Base-by-base conservation (phyloP, 2,888 invertebrate species). In the Yponomeuta plumbellus region DNA sequence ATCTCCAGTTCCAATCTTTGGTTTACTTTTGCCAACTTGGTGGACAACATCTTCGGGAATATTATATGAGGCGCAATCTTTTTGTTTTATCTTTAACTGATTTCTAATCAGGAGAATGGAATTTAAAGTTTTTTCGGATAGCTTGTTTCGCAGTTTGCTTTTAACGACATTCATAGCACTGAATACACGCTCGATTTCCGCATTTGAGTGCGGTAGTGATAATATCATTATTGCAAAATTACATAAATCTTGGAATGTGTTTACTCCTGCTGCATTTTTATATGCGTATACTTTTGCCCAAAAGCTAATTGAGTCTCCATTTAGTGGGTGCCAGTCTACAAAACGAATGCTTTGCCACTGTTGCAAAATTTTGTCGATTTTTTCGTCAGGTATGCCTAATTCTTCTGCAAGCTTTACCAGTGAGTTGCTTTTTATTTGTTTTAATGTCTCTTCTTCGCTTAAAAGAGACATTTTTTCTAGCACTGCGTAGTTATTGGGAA, bases 151-250 rank as follows among this genome's bases (percentile, higher is more conserved):
- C 8, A 58, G 34, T 65, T 65, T 65, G 58, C 26, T 65, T 58
- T 64, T 65, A 1, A 62, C 13, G 3, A 70, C 13, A 61, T 68
- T 70, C 67, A 70, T 69, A 21, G 39, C 21, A 58, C 68, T 68
- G 40, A 68, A 68, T 3, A 68, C 61, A 13, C 68, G 21, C 61
- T 70, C 70, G 13, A 70, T 67, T 52, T 70, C 68, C 0, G 68
- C 70, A 61, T 70, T 69, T 2, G 69, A 70, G 34, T 68, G 67
- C 11, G 68, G 69, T 61, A 70, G 67, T 57, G 62, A 21, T 1
- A 70, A 59, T 11, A 68, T 17, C 6, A 56, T 22, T 20, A 68
- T 63, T 20, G 70, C 69, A 26, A 69, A 69, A 22, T 57, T 23
- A 8, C 40, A 13, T 8, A 70, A 34, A 57, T 70, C 70, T 39